Base-by-base conservation (phyloP, 2,888 invertebrate species). In the Pinctada fucata region DNA sequence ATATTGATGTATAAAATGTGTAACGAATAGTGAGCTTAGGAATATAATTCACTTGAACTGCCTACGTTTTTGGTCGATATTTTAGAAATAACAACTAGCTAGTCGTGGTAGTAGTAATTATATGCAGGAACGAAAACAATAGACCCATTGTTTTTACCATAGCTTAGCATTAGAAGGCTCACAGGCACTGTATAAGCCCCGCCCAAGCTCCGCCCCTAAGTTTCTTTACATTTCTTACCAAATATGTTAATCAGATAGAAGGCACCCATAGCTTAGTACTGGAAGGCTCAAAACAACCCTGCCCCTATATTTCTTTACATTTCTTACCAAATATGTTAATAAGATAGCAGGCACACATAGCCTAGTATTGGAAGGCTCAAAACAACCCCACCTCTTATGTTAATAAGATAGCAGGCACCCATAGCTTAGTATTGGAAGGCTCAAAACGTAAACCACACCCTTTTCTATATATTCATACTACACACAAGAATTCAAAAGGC, bases 211-310 rank as follows among this genome's bases (percentile, higher is more conserved):
- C n/a, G n/a, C n/a, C n/a, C n/a, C n/a, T n/a, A n/a, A n/a, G 58
- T 5, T 10, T 52, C 58, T 52, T 8, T 52, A 52, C 58, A 52
- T 52, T 52, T 52, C 5, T 52, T 52, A 52, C 58, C 10, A 52
- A 52, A 52, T 52, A 52, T 52, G 58, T 10, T 52, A 52, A 52
- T 52, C 6, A 52, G 58, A 10, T 52, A 52, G 58, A 5, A 52
- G 58, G 58, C 58, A 52, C 58, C 58, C 58, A 52, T 52, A 52
- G 58, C 58, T 52, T 52, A 52, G 58, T 10, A 52, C 10, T 52
- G 58, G 58, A 52, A 52, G 58, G 58, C 58, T 52, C 58, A 52
- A 52, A 52, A 52, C 58, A 52, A 52, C 58, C 58, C 58, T 10
- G 10, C 58, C 58, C 58, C 58, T 52, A 52, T 52, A 52, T 5